Evolutionary conservation across 2,888 invertebrate genomes (phyloP), one percentile per base, ranked within the genome.

Genomic region (Brenthis ino): DNA sequence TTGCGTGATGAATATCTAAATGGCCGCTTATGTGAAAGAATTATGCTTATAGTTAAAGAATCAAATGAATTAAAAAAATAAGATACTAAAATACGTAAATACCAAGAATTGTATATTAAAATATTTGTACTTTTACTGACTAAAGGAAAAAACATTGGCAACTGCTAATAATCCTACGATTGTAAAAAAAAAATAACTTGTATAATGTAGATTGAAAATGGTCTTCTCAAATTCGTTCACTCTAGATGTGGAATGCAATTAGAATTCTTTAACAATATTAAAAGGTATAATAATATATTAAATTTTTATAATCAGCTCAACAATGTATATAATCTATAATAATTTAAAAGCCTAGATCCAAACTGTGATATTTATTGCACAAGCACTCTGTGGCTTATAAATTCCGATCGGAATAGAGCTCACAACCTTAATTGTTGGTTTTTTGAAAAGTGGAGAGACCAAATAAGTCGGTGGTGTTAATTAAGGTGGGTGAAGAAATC

Each of bases 51-150:
- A 91, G 86, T 89, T 89, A 91, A 85, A 91, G 85, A 90, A 90
- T 87, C 88, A 89, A 90, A 89, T 85, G 86, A 90, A 86, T 85
- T 86, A 86, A 88, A 88, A 91, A 85, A 88, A 89, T 89, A 90
- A 90, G 87, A 90, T 84, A 87, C 91, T 92, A 92, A 89, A 90
- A 93, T 93, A 93, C 89, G 91, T 93, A 93, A 93, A 93, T 93
- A 93, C 92, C 93, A 91, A 92, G 93, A 91, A 87, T 93, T 91
- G 91, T 93, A 93, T 94, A 94, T 94, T 94, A 91, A 94, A 95
- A 95, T 95, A 95, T 95, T 95, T 96, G 95, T 96, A 95, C 95
- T 96, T 95, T 94, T 95, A 95, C 95, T 95, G 95, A 95, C 95
- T 96, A 95, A 95, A 95, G 94, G 94, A 95, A 94, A 92, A 91